phyloP scores from a whole-genome alignment of 2,113 vertebrate genomes.

The Charina bottae region DNA sequence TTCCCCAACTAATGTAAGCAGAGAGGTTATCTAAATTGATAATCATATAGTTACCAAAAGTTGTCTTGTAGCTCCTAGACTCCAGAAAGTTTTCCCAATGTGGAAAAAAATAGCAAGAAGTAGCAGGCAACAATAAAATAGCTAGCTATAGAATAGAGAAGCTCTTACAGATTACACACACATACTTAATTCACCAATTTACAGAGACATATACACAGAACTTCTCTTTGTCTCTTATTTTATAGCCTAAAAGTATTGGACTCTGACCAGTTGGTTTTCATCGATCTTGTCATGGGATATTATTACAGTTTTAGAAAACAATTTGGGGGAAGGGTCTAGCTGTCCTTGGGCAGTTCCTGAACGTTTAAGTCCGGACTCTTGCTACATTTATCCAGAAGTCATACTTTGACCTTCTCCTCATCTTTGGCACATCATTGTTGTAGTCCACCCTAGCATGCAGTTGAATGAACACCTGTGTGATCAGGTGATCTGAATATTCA shows the following conservation, averaged over 20 bases:
- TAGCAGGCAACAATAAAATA: background rate
- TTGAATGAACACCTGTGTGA: background rate
- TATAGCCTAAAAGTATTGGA: background rate
- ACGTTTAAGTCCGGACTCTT: background rate
- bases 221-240: background rate
- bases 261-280: background rate
- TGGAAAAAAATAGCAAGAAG: background rate
- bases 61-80: background rate
- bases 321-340: background rate
- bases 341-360: background rate
- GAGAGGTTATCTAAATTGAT: background rate
- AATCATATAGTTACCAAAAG: background rate
- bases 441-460: background rate
- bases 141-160: background rate
- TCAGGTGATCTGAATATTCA: background rate
- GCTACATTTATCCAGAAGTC: background rate
- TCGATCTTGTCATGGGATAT: background rate
- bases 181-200: background rate
- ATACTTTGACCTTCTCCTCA: background rate
- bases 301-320: background rate
- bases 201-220: background rate
- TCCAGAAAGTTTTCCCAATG: background rate
- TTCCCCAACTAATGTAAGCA: background rate
- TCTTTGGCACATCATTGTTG: background rate
- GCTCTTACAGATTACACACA: background rate